A percentile compares a stretch with the other conserved stretches of the same genome.
phyloP scores from a whole-genome alignment of 1,140 invertebrate species.

The Elysia chlorotica region DNA sequence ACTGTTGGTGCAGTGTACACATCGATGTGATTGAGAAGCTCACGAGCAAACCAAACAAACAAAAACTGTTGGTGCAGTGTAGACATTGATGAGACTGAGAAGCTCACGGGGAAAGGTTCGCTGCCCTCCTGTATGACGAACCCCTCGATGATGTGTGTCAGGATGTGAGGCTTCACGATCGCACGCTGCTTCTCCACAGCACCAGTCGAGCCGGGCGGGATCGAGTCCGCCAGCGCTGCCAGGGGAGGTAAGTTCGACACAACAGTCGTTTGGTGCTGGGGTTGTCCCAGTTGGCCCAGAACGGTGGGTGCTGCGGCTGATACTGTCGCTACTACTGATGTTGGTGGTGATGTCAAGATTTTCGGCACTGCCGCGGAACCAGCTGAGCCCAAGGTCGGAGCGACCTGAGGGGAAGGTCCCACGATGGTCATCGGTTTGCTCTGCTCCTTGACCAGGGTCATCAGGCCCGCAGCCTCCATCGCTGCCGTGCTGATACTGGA shows the following conservation, averaged over 20 bases:
- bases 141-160: conserved; percentile 96
- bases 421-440: conserved; percentile 17
- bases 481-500: conserved; percentile 14
- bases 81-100: too few species aligned
- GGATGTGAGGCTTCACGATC: conserved; percentile 93
- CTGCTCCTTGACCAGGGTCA: conserved; percentile 15
- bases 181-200: conserved; percentile 57
- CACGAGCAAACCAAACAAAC: too few species aligned
- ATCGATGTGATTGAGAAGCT: too few species aligned
- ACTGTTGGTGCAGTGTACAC: too few species aligned
- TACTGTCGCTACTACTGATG: too few species aligned
- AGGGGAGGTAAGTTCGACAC: too few species aligned
- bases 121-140: conserved; percentile 89
- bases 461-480: conserved; percentile 24
- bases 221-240: conserved; percentile 7
- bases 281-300: too few species aligned
- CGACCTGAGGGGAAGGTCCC: conserved; percentile 24
- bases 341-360: too few species aligned
- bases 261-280: too few species aligned
- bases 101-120: conserved; percentile 83
- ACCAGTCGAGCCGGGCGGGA: conserved; percentile 21
- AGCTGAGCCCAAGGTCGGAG: too few species aligned
- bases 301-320: not conserved
- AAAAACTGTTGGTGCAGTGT: too few species aligned
- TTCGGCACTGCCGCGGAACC: too few species aligned